Evolutionary conservation across 2,888 invertebrate species (phyloP), one percentile per base, ranked within the genome.

Genomic region (Carterocephalus palaemon): DNA sequence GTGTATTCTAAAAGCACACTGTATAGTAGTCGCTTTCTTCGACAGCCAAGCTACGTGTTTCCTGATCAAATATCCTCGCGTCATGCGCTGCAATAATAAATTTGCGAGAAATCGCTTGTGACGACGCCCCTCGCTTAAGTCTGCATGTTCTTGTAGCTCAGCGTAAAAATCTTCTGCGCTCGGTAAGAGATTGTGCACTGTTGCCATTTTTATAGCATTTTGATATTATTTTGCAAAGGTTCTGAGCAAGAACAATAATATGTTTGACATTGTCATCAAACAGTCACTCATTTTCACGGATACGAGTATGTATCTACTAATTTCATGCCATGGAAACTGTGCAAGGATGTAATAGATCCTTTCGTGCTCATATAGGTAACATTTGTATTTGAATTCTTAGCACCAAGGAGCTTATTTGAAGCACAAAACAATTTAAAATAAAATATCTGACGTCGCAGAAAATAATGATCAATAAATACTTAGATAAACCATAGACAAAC

Each of bases 1-100:
- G 23, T 82, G 72, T 5, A 65, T 37, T 57, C 83, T 75, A 47
- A 74, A 83, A 0, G 82, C 82, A 31, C 79, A 77, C 51, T 86
- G 86, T 53, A 86, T 84, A 7, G 53, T 77, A 1, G 48, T 70
- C 2, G 84, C 84, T 37, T 84, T 79, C 32, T 63, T 55, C 3
- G 76, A 63, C 19, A 86, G 56, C 80, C 78, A 77, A 1, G 70
- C 69, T 6, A 86, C 48, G 47, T 85, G 75, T 46, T 76, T 80
- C 29, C 80, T 67, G 13, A 81, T 78, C 37, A 83, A 56, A 48
- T 76, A 70, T 1, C 78, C 81, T 38, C 86, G 67, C 10, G 64
- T 55, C 55, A 77, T 62, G 4, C 77, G 74, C 32, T 79, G 80
- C 17, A 86, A 56, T 0, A 77, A 47, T 32, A 80, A 47, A 0